These are phyloP conservation scores for Axis porcinus DNA, from an alignment of 2,113 vertebrate species.

Conservation along the genomic window DNA sequence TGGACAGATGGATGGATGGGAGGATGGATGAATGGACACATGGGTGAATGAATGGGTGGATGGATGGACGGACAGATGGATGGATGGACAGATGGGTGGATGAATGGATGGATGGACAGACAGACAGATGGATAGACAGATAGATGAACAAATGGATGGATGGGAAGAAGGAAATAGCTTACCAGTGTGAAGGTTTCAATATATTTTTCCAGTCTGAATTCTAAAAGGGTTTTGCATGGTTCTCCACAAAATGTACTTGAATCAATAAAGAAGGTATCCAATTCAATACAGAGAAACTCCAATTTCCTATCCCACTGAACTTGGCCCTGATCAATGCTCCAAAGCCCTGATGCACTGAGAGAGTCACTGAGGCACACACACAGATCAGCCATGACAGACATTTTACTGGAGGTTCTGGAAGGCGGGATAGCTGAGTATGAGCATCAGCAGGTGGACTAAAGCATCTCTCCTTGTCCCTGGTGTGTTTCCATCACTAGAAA, in stretches of 20 bases:
- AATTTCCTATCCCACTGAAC: background rate
- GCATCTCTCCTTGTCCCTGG: background rate
- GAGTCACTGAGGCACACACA: background rate
- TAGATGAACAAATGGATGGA: background rate
- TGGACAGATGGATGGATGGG: background rate
- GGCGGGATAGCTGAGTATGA: background rate
- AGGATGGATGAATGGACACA: accelerated
- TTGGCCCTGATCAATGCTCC: background rate
- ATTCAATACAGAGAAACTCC: background rate
- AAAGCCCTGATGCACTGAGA: background rate
- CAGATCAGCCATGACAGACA: background rate
- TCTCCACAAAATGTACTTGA: background rate
- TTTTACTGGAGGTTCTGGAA: background rate
- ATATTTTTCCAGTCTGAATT: background rate
- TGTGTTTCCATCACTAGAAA: background rate
- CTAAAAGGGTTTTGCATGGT: background rate
- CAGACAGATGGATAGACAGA: background rate
- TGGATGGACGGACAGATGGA: accelerated
- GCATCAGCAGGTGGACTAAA: background rate
- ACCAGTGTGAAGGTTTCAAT: background rate
- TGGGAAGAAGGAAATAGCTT: background rate
- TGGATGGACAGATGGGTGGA: accelerated
- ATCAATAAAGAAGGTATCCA: background rate
- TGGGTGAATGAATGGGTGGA: no score
- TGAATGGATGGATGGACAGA: accelerated